Conservation (phyloP, 2,888 invertebrate species). For the Drosophila birchii region DNA sequence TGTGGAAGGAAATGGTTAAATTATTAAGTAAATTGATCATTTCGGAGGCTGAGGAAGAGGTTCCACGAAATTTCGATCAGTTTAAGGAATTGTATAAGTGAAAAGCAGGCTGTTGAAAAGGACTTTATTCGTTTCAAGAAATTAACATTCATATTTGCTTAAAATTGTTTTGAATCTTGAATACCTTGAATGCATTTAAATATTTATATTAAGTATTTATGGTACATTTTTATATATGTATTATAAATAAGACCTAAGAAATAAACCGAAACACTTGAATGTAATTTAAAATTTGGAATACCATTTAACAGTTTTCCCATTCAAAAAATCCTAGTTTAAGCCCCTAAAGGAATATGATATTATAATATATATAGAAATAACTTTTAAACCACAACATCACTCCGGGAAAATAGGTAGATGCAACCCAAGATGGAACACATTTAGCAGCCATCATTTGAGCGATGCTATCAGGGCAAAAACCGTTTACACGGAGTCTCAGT, state of each 20-base stretch:
- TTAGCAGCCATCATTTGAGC: constrained; percentile 5
- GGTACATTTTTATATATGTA: too few relatives aligned
- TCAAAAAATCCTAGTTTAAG: neutral
- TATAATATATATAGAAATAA: neutral
- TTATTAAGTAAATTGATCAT: constrained; percentile 5
- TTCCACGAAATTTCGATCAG: neutral
- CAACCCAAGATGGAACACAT: constrained; percentile 11
- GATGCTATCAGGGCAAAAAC: constrained; percentile 31
- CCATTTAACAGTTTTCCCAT: neutral
- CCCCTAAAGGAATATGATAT: neutral
- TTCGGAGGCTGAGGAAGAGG: neutral
- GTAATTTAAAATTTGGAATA: neutral
- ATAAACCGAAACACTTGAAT: too few relatives aligned
- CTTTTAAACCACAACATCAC: constrained; percentile 7
- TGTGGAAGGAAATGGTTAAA: neutral
- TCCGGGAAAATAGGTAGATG: constrained; percentile 1
- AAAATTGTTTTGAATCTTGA: too few relatives aligned
- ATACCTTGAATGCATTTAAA: too few relatives aligned
- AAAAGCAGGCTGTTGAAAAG: too few relatives aligned
- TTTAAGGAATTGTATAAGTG: too few relatives aligned
- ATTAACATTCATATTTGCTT: too few relatives aligned
- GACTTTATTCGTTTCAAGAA: too few relatives aligned
- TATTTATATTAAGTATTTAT: too few relatives aligned
- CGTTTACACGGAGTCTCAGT: constrained; percentile 36
- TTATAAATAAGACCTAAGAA: too few relatives aligned